These are phyloP conservation scores for Gymnoscelis rufifasciata DNA, from an alignment of 2,888 invertebrate species.

Conservation along the genomic window DNA sequence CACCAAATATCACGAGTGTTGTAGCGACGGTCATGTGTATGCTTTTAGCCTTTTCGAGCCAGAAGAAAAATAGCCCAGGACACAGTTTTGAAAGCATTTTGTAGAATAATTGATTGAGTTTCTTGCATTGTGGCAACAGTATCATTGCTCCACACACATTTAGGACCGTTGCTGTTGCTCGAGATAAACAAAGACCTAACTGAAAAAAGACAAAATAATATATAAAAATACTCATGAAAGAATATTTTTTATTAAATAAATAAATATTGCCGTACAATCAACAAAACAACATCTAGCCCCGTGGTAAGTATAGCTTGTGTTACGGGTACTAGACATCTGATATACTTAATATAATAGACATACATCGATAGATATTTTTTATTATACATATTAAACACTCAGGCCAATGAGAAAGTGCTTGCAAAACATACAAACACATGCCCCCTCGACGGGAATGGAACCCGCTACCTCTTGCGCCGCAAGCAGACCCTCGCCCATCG, in stretches of 20 bases:
- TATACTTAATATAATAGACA: too few species aligned
- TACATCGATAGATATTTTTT: too few species aligned
- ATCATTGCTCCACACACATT: slow-evolving; percentile 65
- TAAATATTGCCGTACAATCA: not conserved
- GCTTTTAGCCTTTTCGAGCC: slow-evolving; percentile 73
- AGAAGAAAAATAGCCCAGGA: slow-evolving; percentile 64
- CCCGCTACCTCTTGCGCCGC: too few species aligned
- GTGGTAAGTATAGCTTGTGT: too few species aligned
- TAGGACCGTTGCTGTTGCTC: slow-evolving; percentile 75
- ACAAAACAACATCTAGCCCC: too few species aligned
- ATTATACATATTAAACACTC: too few species aligned
- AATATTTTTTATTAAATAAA: too few species aligned
- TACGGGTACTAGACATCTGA: too few species aligned
- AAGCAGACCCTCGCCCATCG: too few species aligned
- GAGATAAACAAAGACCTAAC: slow-evolving; percentile 75
- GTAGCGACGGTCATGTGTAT: slow-evolving; percentile 76
- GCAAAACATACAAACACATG: too few species aligned
- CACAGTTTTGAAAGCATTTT: slow-evolving; percentile 53
- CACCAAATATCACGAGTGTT: slow-evolving; percentile 68
- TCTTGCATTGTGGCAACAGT: slow-evolving; percentile 73
- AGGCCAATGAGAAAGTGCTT: too few species aligned
- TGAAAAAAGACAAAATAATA: slow-evolving; percentile 42
- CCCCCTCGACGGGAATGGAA: too few species aligned
- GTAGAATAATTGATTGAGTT: slow-evolving; percentile 66
- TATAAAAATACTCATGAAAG: not conserved